phyloP scores from a whole-genome alignment of 2,888 invertebrate genomes.

The Metalampra italica region DNA sequence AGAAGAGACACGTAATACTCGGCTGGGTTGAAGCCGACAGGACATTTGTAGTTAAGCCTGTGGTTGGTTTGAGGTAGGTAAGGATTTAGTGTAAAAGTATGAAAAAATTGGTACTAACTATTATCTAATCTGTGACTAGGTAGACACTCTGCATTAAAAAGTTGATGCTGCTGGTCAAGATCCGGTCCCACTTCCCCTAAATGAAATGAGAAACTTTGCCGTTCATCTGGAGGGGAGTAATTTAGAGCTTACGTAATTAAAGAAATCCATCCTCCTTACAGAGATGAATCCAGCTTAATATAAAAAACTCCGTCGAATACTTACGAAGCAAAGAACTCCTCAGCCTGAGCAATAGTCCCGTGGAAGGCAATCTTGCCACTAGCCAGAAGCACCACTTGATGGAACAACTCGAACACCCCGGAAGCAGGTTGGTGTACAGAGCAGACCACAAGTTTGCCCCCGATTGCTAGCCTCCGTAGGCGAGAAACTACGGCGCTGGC shows the following conservation, averaged over 20 bases:
- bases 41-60: slow-evolving; percentile 83
- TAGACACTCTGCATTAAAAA: no score
- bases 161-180: no score
- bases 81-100: no score
- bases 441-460: slow-evolving; percentile 89
- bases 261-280: no score
- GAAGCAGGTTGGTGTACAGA: slow-evolving; percentile 96
- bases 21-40: slow-evolving; percentile 89
- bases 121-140: no score
- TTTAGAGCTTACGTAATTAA: no score
- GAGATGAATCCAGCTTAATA: no score
- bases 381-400: slow-evolving; percentile 86
- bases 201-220: no score
- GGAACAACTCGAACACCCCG: slow-evolving; percentile 90
- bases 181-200: no score
- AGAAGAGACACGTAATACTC: slow-evolving; percentile 87
- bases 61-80: background rate
- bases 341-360: slow-evolving; percentile 85
- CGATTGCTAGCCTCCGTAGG: slow-evolving; percentile 79
- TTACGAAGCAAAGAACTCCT: slow-evolving; percentile 83
- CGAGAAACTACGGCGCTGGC: slow-evolving; percentile 89
- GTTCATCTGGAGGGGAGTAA: no score
- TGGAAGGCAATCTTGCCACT: slow-evolving; percentile 88
- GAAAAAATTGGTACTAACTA: no score
- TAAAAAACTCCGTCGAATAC: slow-evolving; percentile 21